These are phyloP conservation scores for Argyrosomus japonicus DNA, from an alignment of 2,113 vertebrate genomes.

Conservation along the genomic window DNA sequence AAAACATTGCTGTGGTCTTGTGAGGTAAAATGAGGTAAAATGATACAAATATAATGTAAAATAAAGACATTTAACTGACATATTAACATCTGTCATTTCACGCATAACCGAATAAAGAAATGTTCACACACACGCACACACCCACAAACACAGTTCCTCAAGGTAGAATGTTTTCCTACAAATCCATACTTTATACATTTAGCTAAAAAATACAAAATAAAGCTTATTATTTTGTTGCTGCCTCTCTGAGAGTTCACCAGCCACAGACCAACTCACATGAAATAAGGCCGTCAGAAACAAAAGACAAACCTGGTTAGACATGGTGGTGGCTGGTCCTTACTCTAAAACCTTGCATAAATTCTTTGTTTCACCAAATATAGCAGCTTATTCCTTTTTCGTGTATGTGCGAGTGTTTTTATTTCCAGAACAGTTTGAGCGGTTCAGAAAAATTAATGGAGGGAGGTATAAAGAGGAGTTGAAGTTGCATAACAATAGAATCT, in stretches of 20 bases:
- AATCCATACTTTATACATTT: constrained; percentile 30
- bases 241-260: background rate
- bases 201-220: constrained; percentile 37
- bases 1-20: constrained; percentile 48
- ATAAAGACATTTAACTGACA: constrained; percentile 16
- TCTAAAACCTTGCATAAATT: constrained; percentile 16
- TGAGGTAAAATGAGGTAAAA: constrained; percentile 72
- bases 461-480: background rate
- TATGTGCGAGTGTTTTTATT: constrained; percentile 5
- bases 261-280: background rate
- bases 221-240: constrained; percentile 6
- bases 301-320: background rate
- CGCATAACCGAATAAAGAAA: background rate
- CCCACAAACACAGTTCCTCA: constrained; percentile 32
- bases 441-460: constrained; percentile 24
- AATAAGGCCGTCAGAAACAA: background rate
- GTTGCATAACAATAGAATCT: constrained; percentile 19
- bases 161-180: constrained; percentile 54
- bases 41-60: constrained; percentile 42
- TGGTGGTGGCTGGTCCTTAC: background rate
- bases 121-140: background rate
- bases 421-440: constrained; percentile 9
- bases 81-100: constrained; percentile 17
- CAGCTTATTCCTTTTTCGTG: constrained; percentile 6
- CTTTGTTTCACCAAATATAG: constrained; percentile 10